Evolutionary conservation across 2,113 vertebrate species (phyloP).

Genomic region (Oreochromis aureus): DNA sequence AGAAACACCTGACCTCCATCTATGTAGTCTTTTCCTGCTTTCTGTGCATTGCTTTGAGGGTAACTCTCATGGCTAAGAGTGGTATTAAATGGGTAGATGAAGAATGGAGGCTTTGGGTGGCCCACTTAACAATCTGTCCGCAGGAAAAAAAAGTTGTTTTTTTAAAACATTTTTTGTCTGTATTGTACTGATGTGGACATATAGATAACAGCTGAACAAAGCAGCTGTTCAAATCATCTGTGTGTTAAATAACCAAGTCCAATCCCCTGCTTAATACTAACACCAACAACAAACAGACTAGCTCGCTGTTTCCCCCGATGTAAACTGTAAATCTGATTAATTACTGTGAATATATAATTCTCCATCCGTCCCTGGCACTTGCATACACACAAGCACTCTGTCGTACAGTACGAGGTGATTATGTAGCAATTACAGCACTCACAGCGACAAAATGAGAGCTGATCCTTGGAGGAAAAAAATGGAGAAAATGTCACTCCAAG

Average conservation of each 20-base stretch:
- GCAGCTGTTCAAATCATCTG: constrained; percentile 68
- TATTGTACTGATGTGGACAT: constrained; percentile 19
- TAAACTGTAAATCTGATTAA: constrained; percentile 68
- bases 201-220: constrained; percentile 35
- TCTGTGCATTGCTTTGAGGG: not conserved
- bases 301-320: constrained; percentile 28
- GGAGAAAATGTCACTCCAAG: constrained; percentile 46
- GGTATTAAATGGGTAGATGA: not conserved
- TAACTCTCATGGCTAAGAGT: not conserved
- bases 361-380: constrained; percentile 7
- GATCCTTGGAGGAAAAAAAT: constrained; percentile 46
- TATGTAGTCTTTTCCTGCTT: not conserved
- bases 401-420: constrained; percentile 50
- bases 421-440: constrained; percentile 63
- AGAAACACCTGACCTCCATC: not conserved
- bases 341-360: constrained; percentile 64
- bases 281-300: constrained; percentile 62
- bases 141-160: not conserved
- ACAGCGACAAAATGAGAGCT: constrained; percentile 39
- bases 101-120: not conserved
- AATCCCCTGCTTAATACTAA: constrained; percentile 60
- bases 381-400: not conserved
- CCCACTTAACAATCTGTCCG: not conserved
- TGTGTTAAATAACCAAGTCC: constrained; percentile 59
- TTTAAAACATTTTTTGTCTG: not conserved